Evolutionary conservation across 2,797 vertebrate species (phyloP).

Genomic region (Parauchenoglanis ngamensis): DNA sequence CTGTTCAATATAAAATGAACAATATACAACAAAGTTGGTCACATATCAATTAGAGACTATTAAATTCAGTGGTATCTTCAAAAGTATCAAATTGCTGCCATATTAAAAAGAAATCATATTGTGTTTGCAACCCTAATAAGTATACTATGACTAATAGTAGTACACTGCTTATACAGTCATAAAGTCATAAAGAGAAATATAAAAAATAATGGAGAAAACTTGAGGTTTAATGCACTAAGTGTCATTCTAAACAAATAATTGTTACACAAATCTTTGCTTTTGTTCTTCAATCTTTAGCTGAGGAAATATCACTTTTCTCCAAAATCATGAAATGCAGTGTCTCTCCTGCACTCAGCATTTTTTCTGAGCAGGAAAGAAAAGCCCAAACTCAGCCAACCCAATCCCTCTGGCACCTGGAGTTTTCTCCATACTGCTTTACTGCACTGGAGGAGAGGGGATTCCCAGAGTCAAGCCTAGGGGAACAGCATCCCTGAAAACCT

Average conservation of each 20-base stretch:
- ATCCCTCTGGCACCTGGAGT: not conserved
- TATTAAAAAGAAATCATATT: not conserved
- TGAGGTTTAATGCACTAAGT: not conserved
- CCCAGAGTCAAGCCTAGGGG: constrained; percentile 53
- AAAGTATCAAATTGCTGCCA: not conserved
- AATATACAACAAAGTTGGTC: not conserved
- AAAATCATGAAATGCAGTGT: not conserved
- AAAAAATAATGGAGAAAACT: not conserved
- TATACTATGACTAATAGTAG: not conserved
- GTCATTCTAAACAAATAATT: not conserved
- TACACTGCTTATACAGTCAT: not conserved
- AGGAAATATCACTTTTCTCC: not conserved
- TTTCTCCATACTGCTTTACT: constrained; percentile 35
- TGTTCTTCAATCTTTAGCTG: not conserved
- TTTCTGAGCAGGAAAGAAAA: not conserved
- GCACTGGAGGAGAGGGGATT: constrained; percentile 61
- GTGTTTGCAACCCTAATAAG: not conserved
- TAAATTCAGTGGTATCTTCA: not conserved
- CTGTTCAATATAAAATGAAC: not conserved
- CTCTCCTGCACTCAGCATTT: no score
- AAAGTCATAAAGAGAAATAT: not conserved
- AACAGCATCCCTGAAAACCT: constrained; percentile 78
- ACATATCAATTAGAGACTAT: not conserved
- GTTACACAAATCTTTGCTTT: not conserved
- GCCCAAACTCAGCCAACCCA: not conserved